Base-by-base conservation (phyloP, 2,113 vertebrate genomes). In the Lagopus leucura region DNA sequence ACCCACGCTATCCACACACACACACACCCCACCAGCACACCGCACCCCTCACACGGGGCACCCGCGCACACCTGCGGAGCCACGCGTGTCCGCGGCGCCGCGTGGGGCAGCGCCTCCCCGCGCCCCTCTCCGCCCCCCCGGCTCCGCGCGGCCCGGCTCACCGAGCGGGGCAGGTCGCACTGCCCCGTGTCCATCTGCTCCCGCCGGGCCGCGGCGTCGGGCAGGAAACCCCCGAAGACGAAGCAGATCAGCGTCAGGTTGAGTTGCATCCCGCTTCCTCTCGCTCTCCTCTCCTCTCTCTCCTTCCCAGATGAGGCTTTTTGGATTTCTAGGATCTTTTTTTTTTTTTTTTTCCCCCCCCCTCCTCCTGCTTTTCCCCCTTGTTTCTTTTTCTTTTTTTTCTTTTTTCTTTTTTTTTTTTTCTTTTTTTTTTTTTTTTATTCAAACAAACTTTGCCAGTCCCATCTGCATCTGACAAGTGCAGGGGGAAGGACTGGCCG, bases 91-190 rank as follows among this genome's bases (percentile, higher is more conserved):
- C 47, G 57, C 47, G 21, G 58, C 58, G n/a, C 58, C 58, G 58
- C 52, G 52, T 55, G 13, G 15, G 30, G 36, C 67, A 30, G 22
- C 45, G 45, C 40, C 9, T 28, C 22, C 18, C 36, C 36, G 34
- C 28, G 18, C 30, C 42, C 27, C 27, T 20, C 45, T 43, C 61
- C 40, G 11, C n/a, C 21, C 40, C 57, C 48, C 40, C 65, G 43
- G 80, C 78, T 15, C 78, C 67, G 58, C 36, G 10, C 86, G 86
- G 67, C 86, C 32, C 86, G 70, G 86, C 94, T 98, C 96, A 98
- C 98, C 98, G 97, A 96, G 92, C 96, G 96, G 28, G 98, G 98
- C 77, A 96, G 69, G 93, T 97, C 97, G 93, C 98, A 98, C 82
- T 97, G 97, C 95, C 92, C 97, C 69, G 97, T 96, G 96, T 97